Evolutionary conservation across 2,797 vertebrate genomes (phyloP).

Genomic region (Leucoraja ocellata): DNA sequence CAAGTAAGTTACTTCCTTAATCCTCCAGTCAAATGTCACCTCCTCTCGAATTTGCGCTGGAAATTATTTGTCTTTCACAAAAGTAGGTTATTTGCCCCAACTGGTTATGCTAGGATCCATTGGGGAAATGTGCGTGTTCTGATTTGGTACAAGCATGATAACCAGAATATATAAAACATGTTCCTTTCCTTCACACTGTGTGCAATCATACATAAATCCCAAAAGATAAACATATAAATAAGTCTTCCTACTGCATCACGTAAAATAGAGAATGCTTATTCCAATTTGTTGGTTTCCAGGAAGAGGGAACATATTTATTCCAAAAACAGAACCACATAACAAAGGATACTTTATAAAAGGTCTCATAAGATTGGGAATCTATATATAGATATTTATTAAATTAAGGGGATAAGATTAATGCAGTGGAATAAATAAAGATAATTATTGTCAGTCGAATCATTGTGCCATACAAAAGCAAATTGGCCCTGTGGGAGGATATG

Average conservation of each 20-base stretch:
- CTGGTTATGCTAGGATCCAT: neutral
- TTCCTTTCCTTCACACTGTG: neutral
- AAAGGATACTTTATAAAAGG: neutral
- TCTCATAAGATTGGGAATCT: neutral
- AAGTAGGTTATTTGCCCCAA: neutral
- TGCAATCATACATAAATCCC: neutral
- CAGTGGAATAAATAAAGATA: neutral
- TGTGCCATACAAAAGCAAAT: neutral
- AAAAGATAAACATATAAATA: neutral
- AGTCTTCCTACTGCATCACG: neutral
- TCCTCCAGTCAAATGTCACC: neutral
- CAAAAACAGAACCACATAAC: neutral
- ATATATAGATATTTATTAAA: neutral
- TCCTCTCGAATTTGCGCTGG: neutral
- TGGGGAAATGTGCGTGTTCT: neutral
- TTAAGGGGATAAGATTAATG: neutral
- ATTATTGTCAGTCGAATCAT: neutral
- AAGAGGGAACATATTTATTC: neutral
- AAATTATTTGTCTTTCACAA: neutral
- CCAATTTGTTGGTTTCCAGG: neutral
- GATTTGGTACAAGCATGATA: neutral
- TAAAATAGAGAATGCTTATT: neutral
- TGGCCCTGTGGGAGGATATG: neutral
- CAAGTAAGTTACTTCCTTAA: neutral
- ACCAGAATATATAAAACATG: neutral